Base-by-base conservation (phyloP, 2,888 invertebrate genomes). In the Terebella lapidaria region DNA sequence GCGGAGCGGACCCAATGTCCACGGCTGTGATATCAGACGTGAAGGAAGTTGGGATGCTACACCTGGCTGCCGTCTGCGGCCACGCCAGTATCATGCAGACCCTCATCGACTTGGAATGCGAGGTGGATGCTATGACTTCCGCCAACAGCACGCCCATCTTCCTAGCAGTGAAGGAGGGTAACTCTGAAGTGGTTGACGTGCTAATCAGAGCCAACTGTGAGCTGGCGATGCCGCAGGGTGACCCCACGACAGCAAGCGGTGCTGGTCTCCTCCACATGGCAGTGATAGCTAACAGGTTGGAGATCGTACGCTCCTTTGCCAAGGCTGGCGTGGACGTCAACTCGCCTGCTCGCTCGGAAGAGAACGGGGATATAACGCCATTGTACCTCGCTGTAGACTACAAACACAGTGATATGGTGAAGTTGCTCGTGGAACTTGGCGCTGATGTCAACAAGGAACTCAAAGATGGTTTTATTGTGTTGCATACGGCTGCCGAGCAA, bases 401-500 rank as follows among this genome's bases (percentile, higher is more conserved):
- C 28, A 60, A 59, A 3, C 35, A 51, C 26, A n/a, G 45, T 30
- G 56, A 64, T 35, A 60, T 66, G 24, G 59, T 60, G 1, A 30
- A 57, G 35, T 51, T 57, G 1, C 53, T 66, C 22, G n/a, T 66
- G 15, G 61, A 66, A 25, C 51, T 61, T 1, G 65, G 65, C 2
- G 59, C 59, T 30, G 63, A 67, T 35, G 57, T 58, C 28, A 63
- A 67, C 56, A 2, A 51, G 25, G 59, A 53, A 28, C 58, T 66
- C 10, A 66, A 66, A 54, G 59, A 64, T 24, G 67, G 67, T 3
- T 66, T 59, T 54, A 66, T 64, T 1, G 67, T 66, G 10, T 30
- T 67, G 15, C 67, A 67, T 54, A 66, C 64, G 24, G 65, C 67
- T 2, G 59, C 66, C 22, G 65, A 66, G 30, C 65, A 64, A 28